A percentile compares a stretch with the other conserved stretches of the same genome.
These are phyloP conservation scores for Channa argus DNA, from an alignment of 2,113 vertebrate genomes.

Conservation along the genomic window DNA sequence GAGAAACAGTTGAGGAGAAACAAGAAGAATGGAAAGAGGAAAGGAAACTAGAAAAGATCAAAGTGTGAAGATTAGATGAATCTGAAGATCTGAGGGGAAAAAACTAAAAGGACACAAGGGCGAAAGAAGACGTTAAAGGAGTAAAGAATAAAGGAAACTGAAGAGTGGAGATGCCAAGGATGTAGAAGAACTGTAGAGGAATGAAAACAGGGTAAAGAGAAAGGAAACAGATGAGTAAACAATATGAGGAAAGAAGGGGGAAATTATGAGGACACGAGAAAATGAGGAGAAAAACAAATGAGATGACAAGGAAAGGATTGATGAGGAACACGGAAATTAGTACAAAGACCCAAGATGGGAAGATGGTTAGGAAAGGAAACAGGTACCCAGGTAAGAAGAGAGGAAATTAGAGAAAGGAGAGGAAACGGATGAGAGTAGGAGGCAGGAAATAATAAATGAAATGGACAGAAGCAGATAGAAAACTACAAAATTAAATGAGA, in stretches of 20 bases:
- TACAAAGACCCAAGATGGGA: too few relatives aligned
- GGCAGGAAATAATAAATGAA: too few relatives aligned
- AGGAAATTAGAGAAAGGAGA: background rate
- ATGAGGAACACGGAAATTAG: background rate
- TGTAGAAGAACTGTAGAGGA: too few relatives aligned
- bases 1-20: background rate
- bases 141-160: background rate
- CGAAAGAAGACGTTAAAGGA: background rate
- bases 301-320: background rate
- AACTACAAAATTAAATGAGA: background rate
- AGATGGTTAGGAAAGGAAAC: background rate
- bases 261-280: too few relatives aligned
- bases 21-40: accelerated
- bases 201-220: too few relatives aligned
- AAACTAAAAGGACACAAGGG: background rate
- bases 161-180: too few relatives aligned
- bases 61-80: too few relatives aligned
- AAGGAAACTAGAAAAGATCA: background rate
- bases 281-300: background rate
- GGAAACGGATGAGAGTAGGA: too few relatives aligned
- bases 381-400: background rate
- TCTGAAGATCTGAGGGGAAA: too few relatives aligned
- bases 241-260: background rate
- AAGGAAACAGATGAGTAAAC: too few relatives aligned
- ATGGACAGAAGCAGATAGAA: too few relatives aligned